phyloP scores from a whole-genome alignment of 1,140 invertebrate genomes.

The Drosophila grimshawi region DNA sequence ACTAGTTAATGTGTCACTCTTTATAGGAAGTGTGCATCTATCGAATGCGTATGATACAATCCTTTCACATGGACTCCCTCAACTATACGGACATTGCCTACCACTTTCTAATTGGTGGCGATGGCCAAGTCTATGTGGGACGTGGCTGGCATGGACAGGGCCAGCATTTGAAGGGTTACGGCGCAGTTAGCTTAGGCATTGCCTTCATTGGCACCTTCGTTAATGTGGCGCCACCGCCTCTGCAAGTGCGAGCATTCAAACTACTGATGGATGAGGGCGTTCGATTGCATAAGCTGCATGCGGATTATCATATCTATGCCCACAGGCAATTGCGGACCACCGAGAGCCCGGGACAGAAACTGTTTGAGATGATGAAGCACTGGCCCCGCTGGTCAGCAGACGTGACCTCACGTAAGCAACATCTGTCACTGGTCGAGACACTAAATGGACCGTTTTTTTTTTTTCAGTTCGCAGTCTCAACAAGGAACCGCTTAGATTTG shows the following conservation, averaged over 20 bases:
- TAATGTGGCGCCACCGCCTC: slow-evolving; percentile 85
- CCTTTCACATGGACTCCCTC: slow-evolving; percentile 86
- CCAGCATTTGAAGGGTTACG: slow-evolving; percentile 88
- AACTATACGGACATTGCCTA: slow-evolving; percentile 88
- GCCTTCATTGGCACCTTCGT: slow-evolving; percentile 89
- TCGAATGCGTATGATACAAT: slow-evolving; percentile 86
- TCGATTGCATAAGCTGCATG: slow-evolving; percentile 85
- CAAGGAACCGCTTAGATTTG: slow-evolving; percentile 71
- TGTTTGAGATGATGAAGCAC: slow-evolving; percentile 86
- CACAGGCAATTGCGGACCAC: slow-evolving; percentile 87
- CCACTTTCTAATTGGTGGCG: slow-evolving; percentile 91
- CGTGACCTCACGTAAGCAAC: slow-evolving; percentile 50
- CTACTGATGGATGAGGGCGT: slow-evolving; percentile 88
- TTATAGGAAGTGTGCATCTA: slow-evolving; percentile 74
- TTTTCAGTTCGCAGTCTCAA: slow-evolving; percentile 57
- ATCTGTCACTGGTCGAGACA: not conserved
- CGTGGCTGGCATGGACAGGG: slow-evolving; percentile 88
- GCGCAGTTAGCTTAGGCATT: slow-evolving; percentile 87
- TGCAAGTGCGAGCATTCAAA: slow-evolving; percentile 86
- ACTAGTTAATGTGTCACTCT: not conserved
- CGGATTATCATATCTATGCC: slow-evolving; percentile 87
- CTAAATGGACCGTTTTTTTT: not conserved
- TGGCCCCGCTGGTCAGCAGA: slow-evolving; percentile 86
- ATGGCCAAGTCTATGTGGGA: slow-evolving; percentile 89
- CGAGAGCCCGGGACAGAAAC: slow-evolving; percentile 87